Conservation (phyloP, 2,797 vertebrate genomes). For the Pterois miles region DNA sequence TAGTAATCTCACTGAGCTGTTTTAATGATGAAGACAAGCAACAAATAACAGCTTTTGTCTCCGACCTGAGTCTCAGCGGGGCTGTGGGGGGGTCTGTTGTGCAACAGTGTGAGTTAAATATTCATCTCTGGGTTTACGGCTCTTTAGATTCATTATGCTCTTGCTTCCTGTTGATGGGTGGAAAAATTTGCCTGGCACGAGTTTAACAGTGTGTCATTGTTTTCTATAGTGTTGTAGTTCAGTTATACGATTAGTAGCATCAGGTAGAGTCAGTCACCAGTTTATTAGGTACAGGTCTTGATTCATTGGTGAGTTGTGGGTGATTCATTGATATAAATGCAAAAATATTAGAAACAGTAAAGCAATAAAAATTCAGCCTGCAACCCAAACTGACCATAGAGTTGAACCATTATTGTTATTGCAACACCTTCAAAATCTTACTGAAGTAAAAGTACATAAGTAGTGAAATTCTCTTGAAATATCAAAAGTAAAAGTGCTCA, state of each 20-base stretch:
- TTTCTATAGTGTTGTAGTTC: not conserved
- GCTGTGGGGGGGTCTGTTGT: not conserved
- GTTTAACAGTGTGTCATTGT: slow-evolving; percentile 8
- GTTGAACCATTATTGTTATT: not conserved
- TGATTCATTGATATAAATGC: not conserved
- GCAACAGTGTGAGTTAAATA: slow-evolving; percentile 17
- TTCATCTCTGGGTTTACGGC: slow-evolving; percentile 29
- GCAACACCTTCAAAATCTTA: not conserved
- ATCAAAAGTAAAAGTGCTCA: not conserved
- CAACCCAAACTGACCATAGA: not conserved
- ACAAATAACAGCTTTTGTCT: slow-evolving; percentile 48
- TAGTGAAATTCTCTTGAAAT: not conserved
- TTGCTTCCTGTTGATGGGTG: slow-evolving; percentile 1
- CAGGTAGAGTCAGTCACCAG: not conserved
- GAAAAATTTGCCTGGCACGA: not conserved
- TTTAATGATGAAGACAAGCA: slow-evolving; percentile 53
- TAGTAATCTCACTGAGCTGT: slow-evolving; percentile 56
- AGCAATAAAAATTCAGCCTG: not conserved
- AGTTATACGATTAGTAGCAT: not conserved
- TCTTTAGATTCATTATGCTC: slow-evolving; percentile 21
- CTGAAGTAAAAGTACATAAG: not conserved
- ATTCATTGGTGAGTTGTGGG: not conserved
- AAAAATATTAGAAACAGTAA: not conserved
- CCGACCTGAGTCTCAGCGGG: slow-evolving; percentile 35
- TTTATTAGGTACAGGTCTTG: not conserved